Conservation (phyloP, 1,140 invertebrate species). For the Drosophila punjabiensis region DNA sequence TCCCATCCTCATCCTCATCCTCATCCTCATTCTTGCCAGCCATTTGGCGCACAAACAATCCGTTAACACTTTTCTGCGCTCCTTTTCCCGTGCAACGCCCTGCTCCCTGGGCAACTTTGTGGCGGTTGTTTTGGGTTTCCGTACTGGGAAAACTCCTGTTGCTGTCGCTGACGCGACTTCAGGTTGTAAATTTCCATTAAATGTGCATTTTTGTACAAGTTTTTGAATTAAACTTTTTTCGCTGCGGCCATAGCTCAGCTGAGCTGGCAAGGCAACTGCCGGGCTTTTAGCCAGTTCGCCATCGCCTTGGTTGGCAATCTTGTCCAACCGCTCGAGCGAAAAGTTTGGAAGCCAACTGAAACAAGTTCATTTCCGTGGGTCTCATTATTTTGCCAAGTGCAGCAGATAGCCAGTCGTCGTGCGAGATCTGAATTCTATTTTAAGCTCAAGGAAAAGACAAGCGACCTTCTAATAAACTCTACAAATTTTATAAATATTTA, state of each 20-base stretch:
- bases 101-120: slow-evolving; percentile 65
- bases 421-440: background rate
- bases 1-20: background rate
- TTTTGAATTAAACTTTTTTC: slow-evolving; percentile 85
- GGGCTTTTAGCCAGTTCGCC: slow-evolving; percentile 40
- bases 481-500: background rate
- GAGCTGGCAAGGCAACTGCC: slow-evolving; percentile 37
- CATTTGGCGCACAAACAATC: slow-evolving; percentile 77
- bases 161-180: slow-evolving; percentile 73
- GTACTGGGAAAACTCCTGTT: slow-evolving; percentile 55
- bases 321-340: slow-evolving; percentile 67
- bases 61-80: slow-evolving; percentile 76
- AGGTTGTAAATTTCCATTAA: slow-evolving; percentile 85
- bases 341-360: slow-evolving; percentile 66
- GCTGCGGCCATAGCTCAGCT: slow-evolving; percentile 71
- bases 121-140: slow-evolving; percentile 66
- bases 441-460: background rate
- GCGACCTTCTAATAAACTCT: background rate
- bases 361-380: slow-evolving; percentile 72
- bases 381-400: slow-evolving; percentile 65
- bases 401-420: slow-evolving; percentile 14
- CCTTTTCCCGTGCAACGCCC: background rate
- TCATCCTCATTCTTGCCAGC: slow-evolving; percentile 22
- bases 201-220: slow-evolving; percentile 85
- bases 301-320: slow-evolving; percentile 61